A percentile compares a stretch with the other conserved stretches of the same genome.
Conservation (phyloP, 2,888 invertebrate species). For the Theretra japonica region DNA sequence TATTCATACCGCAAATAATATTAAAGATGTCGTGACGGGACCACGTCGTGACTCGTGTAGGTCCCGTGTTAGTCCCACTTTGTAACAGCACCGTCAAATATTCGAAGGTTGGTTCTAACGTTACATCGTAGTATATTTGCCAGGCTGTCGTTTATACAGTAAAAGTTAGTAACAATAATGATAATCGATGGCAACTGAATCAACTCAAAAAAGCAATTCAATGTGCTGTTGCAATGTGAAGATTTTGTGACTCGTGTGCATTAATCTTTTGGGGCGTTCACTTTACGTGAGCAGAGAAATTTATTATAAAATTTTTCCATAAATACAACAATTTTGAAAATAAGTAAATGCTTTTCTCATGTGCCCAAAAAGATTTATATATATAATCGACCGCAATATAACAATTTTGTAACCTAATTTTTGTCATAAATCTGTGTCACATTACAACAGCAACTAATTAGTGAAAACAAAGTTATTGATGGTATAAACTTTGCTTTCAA, state of each 20-base stretch:
- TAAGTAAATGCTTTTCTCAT: too few species aligned
- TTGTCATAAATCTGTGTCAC: not conserved
- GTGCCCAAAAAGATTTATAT: too few species aligned
- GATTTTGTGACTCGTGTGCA: not conserved
- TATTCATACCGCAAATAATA: constrained; percentile 34
- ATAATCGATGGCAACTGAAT: not conserved
- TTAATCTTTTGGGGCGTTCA: too few species aligned
- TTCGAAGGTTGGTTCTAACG: constrained; percentile 2
- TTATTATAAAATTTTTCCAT: too few species aligned
- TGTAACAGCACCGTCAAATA: constrained; percentile 19
- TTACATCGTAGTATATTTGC: constrained; percentile 11
- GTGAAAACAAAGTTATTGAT: not conserved
- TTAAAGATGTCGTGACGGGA: constrained; percentile 18
- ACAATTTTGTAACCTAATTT: not conserved
- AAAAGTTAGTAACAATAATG: constrained; percentile 12
- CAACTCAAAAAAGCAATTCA: not conserved
- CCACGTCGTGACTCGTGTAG: not conserved
- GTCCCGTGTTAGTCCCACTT: constrained; percentile 21
- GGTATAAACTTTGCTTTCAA: not conserved
- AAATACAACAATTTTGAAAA: too few species aligned
- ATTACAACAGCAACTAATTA: constrained; percentile 12
- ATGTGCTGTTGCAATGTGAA: not conserved
- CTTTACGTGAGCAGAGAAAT: too few species aligned
- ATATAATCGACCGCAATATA: not conserved
- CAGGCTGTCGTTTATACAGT: not conserved